These are phyloP conservation scores for Babyrousa celebensis DNA, from an alignment of 2,797 vertebrate species.

Conservation along the genomic window DNA sequence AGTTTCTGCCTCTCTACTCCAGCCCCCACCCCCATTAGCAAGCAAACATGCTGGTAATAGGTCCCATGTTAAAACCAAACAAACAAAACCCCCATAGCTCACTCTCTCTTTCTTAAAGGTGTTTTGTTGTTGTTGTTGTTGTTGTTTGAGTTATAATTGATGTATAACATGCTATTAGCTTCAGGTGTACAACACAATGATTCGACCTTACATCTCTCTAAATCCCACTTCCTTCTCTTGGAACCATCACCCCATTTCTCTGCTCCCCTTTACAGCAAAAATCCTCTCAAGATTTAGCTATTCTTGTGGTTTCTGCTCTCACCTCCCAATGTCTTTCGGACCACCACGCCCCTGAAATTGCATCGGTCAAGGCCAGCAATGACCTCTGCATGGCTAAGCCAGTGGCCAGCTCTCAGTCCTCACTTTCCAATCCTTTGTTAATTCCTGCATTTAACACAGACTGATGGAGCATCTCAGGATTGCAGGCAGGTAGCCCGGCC, in stretches of 20 bases:
- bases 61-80: background rate
- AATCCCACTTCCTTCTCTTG: background rate
- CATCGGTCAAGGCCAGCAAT: too few relatives aligned
- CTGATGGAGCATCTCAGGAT: fast-evolving
- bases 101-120: background rate
- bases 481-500: background rate
- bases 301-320: background rate
- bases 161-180: background rate
- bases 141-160: background rate
- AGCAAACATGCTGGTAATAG: background rate
- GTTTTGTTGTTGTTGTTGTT: background rate
- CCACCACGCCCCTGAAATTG: background rate
- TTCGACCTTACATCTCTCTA: background rate
- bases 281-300: background rate
- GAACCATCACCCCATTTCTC: background rate
- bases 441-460: background rate
- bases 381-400: background rate
- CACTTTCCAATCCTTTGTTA: background rate
- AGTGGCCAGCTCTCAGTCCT: background rate
- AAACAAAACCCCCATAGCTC: background rate
- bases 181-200: background rate
- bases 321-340: background rate
- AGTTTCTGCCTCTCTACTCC: background rate
- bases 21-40: background rate
- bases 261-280: background rate